These are phyloP conservation scores for Galerucella calmariensis DNA, from an alignment of 2,888 invertebrate genomes.

Conservation along the genomic window DNA sequence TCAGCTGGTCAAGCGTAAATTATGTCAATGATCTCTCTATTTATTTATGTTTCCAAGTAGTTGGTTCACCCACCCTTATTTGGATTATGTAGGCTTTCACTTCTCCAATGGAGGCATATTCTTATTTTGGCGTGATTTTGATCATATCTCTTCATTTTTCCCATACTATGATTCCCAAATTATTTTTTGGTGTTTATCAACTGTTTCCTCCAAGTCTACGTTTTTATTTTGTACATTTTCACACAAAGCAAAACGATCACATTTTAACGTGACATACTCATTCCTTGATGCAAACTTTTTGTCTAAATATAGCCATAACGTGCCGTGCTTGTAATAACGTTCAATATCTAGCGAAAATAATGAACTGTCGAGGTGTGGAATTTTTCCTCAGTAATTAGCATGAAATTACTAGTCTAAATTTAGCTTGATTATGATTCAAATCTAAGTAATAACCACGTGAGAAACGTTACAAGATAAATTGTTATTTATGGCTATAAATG, in stretches of 20 bases:
- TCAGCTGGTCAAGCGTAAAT: too few relatives aligned
- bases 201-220: too few relatives aligned
- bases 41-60: too few relatives aligned
- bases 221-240: too few relatives aligned
- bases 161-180: too few relatives aligned
- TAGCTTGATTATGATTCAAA: conserved; percentile 18
- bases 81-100: too few relatives aligned
- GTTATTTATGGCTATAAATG: background rate
- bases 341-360: conserved; percentile 14
- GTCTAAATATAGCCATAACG: conserved; percentile 17
- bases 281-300: background rate
- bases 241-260: background rate
- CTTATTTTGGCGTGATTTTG: too few relatives aligned
- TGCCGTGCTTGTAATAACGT: conserved; percentile 18
- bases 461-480: background rate
- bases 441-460: background rate
- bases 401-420: conserved; percentile 23
- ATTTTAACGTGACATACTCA: background rate
- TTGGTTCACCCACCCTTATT: too few relatives aligned
- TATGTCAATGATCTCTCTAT: too few relatives aligned
- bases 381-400: conserved; percentile 19
- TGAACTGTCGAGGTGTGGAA: conserved; percentile 14
- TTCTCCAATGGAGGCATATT: too few relatives aligned
- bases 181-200: too few relatives aligned
- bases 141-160: too few relatives aligned